Base-by-base conservation (phyloP, 2,888 invertebrate species). In the Drosophila longiperda region DNA sequence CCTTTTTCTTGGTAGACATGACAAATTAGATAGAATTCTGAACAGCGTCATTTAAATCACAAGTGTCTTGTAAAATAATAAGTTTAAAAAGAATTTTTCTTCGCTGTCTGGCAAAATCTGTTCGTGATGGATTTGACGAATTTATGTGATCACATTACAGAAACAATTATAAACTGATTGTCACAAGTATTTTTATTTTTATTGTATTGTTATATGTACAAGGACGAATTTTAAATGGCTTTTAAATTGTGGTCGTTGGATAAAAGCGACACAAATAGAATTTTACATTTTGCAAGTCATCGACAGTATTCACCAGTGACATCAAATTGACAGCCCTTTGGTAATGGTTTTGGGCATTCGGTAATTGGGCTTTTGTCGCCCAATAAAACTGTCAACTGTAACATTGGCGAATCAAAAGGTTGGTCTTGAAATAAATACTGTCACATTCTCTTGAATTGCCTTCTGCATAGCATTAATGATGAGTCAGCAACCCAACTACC, bases 381-480 rank as follows among this genome's bases (percentile, higher is more conserved):
- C 55, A 34, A 62, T 72, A 60, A 72, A 62, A 64, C 63, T 55
- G 75, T 60, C 82, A 50, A 50, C 63, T 34, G 38, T 26, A 33
- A 42, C 59, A 48, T 54, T 40, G 12, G 23, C 15, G n/a, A 45
- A 42, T 49, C 52, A 26, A 33, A 42, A 34, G 11, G 20, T 60
- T 49, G 32, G 40, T 66, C 38, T 57, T 61, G 2, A 45, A 23
- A 45, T 58, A 45, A 66, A 55, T 53, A 33, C 20, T 57, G 15
- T 17, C 58, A 20, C 45, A 64, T 54, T 42, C 40, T 9, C 52
- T 9, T 34, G 40, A 79, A 68, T 58, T 32, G 52, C 9, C 38
- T 20, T 57, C 45, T 40, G 38, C 66, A 68, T 57, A 54, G 42
- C 75, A 68, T 80, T 80, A 70, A 78, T 76, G 69, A 66, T 38